Percentiles rank a stretch among this genome's conserved stretches.
Conservation (phyloP, 64 coral and sea anemone genomes). For the Orbicella faveolata region DNA sequence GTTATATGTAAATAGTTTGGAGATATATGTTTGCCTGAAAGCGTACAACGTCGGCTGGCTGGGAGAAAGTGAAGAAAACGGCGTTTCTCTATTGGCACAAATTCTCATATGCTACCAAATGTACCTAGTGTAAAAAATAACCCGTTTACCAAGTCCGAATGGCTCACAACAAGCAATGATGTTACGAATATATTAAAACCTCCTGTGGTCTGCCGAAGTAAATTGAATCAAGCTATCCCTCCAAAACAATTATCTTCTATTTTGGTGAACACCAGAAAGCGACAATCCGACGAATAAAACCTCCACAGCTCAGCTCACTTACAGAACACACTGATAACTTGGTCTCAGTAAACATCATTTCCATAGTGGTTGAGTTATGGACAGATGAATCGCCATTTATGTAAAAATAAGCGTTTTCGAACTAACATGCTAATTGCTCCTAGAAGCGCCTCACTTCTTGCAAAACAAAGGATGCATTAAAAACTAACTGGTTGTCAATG, state of each 20-base stretch:
- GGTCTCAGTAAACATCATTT: no score
- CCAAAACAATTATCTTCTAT: neutral
- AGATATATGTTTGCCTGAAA: neutral
- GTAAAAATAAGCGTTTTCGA: neutral
- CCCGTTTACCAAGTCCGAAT: neutral
- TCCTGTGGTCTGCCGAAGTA: neutral
- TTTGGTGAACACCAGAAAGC: no score
- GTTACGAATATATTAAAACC: neutral
- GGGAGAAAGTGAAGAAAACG: neutral
- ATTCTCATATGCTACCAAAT: no score
- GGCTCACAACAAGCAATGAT: neutral
- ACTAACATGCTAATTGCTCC: neutral
- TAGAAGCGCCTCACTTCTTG: neutral
- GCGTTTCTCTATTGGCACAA: no score
- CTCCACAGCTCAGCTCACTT: no score
- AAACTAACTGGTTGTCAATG: neutral
- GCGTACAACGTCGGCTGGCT: neutral
- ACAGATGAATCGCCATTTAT: neutral
- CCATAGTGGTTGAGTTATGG: neutral
- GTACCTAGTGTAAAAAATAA: no score
- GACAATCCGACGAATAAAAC: no score
- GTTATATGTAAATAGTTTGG: neutral
- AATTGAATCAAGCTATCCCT: neutral
- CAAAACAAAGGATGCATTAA: neutral
- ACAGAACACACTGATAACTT: no score